Base-by-base conservation (phyloP, 2,113 vertebrate species). In the Sarotherodon lohbergeri region DNA sequence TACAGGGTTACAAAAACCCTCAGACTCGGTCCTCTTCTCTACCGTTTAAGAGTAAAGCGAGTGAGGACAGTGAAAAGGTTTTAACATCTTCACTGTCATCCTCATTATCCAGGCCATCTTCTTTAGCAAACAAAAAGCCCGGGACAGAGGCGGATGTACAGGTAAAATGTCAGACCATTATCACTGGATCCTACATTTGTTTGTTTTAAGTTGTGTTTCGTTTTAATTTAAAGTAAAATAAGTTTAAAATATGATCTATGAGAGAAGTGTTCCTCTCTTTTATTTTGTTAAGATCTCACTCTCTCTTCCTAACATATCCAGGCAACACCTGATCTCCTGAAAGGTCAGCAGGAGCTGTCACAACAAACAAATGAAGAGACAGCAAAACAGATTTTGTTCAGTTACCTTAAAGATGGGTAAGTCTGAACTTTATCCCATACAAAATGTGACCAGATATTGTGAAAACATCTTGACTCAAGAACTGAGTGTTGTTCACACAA, bases 391-490 rank as follows among this genome's bases (percentile, higher is more conserved):
- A 99, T 99, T 90, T 96, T 99, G 90, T 99, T 98, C 91, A 99
- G 95, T 97, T 99, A 99, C 93, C 97, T 99, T 41, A 99, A 98
- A 94, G 98, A 99, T 90, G 98, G 99, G 99, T 99, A 43, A 96
- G 99, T 97, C 24, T 32, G n/a, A 2, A 88, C 59, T 71, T 78
- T 16, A 41, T 4, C 52, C 43, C 7, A 9, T 32, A 56, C 41
- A 66, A 71, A 82, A 68, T 41, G 27, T 63, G 22, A 66, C 6
- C 12, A 85, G 12, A 39, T 84, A 16, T 16, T 76, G 36, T 55
- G 9, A 82, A 90, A 52, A 32, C n/a, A 12, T 83, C 24, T 56
- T 88, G 66, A 86, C 43, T 83, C 63, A 46, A 76, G 68, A 29
- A 71, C 36, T 71, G 66, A 73, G 78, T 83, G 36, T 63, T 86